A percentile compares a stretch with the other conserved stretches of the same genome.
These are phyloP conservation scores for Rallus crepitans DNA, from an alignment of 2,797 vertebrate species.

Conservation along the genomic window DNA sequence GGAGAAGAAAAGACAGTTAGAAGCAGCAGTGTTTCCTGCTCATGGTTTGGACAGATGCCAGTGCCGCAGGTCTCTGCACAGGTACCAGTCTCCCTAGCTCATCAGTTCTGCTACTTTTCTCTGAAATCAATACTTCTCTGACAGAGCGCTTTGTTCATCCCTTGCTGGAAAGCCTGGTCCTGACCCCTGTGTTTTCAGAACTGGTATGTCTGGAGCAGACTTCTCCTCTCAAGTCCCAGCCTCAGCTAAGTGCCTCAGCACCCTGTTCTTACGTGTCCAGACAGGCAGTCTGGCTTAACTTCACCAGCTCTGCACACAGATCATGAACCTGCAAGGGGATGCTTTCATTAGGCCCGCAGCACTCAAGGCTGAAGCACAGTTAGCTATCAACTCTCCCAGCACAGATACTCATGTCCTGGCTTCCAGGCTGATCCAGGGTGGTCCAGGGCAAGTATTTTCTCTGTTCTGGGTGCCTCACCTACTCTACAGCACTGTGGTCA, in stretches of 20 bases:
- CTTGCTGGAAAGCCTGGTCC: background rate
- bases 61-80: background rate
- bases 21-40: background rate
- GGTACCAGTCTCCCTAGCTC: background rate
- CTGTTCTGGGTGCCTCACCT: background rate
- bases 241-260: background rate
- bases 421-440: background rate
- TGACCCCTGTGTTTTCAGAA: background rate
- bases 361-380: background rate
- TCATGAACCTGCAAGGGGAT: background rate
- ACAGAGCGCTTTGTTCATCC: background rate
- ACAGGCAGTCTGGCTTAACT: background rate
- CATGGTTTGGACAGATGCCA: accelerated
- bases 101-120: background rate
- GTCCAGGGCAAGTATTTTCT: background rate
- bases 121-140: background rate
- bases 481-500: accelerated
- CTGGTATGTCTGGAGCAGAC: background rate
- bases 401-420: background rate
- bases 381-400: background rate
- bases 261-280: background rate
- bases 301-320: background rate
- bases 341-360: background rate
- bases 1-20: background rate
- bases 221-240: background rate